Evolutionary conservation across 1,140 invertebrate species (phyloP), one percentile per base, ranked within the genome.

Genomic region (Bombus consobrinus): DNA sequence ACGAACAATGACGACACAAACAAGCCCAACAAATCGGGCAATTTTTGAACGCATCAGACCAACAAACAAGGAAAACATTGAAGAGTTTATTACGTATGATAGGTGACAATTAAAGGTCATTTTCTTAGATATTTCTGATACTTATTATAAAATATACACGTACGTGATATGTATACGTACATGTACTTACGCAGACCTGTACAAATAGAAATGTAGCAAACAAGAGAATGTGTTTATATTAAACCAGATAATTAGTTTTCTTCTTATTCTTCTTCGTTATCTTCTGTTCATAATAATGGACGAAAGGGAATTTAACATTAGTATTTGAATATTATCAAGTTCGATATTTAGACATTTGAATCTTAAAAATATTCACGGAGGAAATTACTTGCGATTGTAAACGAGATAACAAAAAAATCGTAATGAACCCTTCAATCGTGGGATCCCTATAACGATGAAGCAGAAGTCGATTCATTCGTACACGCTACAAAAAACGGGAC

Each of bases 1-100:
- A 92, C 89, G 86, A 86, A 93, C 91, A 92, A 92, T 87, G 91
- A 93, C 87, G 92, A 93, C 90, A 92, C 87, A 88, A 87, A 89
- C 89, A 93, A 87, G 85, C 89, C 87, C 80, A 78, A 90, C 87
- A 81, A 62, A 74, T 86, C 80, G 89, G 89, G 74, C 82, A 91
- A 82, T 82, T 82, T 53, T 69, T 64, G 39, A 64, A 85, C 66
- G 76, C 74, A 89, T 62, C 72, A 83, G 47, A 85, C 18, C 41
- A 83, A 62, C 59, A 62, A 68, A 83, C 62, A 80, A 66, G 57
- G 28, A 86, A 39, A 71, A 86, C 37, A 85, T 86, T 88, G 89
- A 91, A 90, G 87, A 85, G 89, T 91, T 91, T 84, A 64, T 91
- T 90, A 88, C 83, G 69, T 15, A 37, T 37, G 66, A 59, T 41